These are phyloP conservation scores for Elmis aenea DNA, from an alignment of 2,888 invertebrate species.

Conservation along the genomic window DNA sequence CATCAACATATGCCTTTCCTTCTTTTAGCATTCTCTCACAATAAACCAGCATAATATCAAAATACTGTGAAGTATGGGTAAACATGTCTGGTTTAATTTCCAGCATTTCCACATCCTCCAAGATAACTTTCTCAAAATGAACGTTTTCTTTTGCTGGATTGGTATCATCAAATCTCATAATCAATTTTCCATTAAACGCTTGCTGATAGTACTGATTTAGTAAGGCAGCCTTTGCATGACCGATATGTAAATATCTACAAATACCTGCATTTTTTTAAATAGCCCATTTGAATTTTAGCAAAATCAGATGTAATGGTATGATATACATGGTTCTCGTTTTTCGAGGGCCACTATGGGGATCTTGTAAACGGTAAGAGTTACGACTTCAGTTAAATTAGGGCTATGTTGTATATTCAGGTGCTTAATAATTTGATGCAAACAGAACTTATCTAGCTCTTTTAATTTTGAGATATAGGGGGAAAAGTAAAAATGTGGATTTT, in stretches of 20 bases:
- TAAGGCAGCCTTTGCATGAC: slow-evolving; percentile 98
- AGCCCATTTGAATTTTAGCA: neutral
- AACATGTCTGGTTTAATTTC: slow-evolving; percentile 89
- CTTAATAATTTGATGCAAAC: no score
- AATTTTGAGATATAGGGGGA: no score
- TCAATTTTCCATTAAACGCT: slow-evolving; percentile 85
- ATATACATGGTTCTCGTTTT: no score
- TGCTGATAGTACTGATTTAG: slow-evolving; percentile 96
- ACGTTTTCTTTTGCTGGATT: slow-evolving; percentile 98
- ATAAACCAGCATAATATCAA: slow-evolving; percentile 82
- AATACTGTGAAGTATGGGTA: slow-evolving; percentile 95
- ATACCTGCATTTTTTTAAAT: slow-evolving; percentile 5
- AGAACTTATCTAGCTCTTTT: no score
- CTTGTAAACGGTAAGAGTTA: no score
- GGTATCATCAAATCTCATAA: slow-evolving; percentile 99
- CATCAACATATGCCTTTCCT: slow-evolving; percentile 93
- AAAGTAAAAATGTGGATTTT: no score
- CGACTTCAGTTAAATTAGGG: no score
- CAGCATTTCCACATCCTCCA: slow-evolving; percentile 87
- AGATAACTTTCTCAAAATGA: slow-evolving; percentile 94
- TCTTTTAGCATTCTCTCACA: slow-evolving; percentile 84
- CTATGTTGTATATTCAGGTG: no score
- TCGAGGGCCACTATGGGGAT: no score
- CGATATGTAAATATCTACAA: slow-evolving; percentile 85
- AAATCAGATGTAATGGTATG: neutral